Evolutionary conservation across 30 jellyfish, hydroid and myxozoan genomes (phyloP).

Genomic region (Aurelia sp.): DNA sequence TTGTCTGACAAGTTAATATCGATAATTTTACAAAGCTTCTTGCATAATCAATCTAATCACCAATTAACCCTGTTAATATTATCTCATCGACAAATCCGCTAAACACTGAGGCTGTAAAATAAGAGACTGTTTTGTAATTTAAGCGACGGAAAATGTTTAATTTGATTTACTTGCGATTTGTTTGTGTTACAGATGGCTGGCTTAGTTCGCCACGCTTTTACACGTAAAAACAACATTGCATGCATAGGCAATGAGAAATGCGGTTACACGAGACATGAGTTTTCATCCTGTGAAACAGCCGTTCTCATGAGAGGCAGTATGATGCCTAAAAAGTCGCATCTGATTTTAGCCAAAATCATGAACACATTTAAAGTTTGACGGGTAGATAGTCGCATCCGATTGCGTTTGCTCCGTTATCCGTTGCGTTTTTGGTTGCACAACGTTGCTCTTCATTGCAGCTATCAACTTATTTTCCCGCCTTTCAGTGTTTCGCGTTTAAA

Average conservation of each 20-base stretch:
- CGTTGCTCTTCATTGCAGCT: too few species aligned
- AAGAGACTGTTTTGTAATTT: conserved; percentile 16
- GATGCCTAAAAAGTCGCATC: too few species aligned
- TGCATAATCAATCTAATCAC: conserved; percentile 30
- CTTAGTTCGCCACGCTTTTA: conserved; percentile 8
- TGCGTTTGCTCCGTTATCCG: too few species aligned
- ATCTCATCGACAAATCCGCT: conserved; percentile 39
- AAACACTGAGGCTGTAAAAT: conserved; percentile 18
- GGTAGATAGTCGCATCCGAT: not conserved
- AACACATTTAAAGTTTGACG: not conserved
- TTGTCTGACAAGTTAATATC: conserved; percentile 41
- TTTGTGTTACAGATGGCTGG: conserved; percentile 35
- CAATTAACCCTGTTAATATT: conserved; percentile 57
- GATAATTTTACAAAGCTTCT: conserved; percentile 45
- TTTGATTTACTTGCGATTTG: conserved; percentile 24
- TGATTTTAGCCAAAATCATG: not conserved
- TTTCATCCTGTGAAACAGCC: too few species aligned
- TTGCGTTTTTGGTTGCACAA: too few species aligned
- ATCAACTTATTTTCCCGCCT: too few species aligned
- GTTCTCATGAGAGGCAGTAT: too few species aligned
- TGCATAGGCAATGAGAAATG: not conserved
- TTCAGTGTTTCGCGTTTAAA: too few species aligned
- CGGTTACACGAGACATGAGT: not conserved
- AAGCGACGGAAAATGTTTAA: conserved; percentile 24
- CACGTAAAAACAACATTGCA: conserved; percentile 3